Percentiles rank a stretch among this genome's conserved stretches.
These are phyloP conservation scores for Prionailurus viverrinus DNA, from an alignment of 2,113 vertebrate species.

Conservation along the genomic window DNA sequence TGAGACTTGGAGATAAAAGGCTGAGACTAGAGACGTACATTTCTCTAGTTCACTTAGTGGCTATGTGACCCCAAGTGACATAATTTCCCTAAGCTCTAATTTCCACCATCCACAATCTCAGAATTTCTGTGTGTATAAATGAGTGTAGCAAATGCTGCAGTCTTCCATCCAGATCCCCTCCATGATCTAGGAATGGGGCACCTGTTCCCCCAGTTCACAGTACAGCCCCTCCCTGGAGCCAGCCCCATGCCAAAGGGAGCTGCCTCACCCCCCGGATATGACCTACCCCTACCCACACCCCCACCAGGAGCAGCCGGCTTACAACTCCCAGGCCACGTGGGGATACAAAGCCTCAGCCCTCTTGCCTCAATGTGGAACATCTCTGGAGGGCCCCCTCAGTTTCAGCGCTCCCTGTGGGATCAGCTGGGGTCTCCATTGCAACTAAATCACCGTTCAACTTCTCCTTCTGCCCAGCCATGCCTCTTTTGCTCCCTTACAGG, in stretches of 20 bases:
- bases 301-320: background rate
- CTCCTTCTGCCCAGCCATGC: background rate
- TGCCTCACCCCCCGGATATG: background rate
- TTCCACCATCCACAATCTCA: background rate
- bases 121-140: background rate
- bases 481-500: background rate
- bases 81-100: background rate
- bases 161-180: background rate
- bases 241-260: background rate
- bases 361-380: background rate
- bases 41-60: background rate
- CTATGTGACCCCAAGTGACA: background rate
- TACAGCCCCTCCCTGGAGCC: background rate
- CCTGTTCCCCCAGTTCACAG: background rate
- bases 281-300: background rate
- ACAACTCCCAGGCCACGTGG: accelerated
- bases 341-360: background rate
- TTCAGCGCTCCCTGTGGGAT: background rate
- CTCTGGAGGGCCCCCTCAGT: background rate
- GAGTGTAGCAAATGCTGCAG: accelerated
- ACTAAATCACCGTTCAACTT: background rate
- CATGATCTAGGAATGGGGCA: background rate
- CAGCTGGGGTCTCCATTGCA: background rate
- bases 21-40: background rate
- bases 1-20: background rate